phyloP scores from a whole-genome alignment of 2,113 vertebrate genomes.

The Ornithorhynchus anatinus region DNA sequence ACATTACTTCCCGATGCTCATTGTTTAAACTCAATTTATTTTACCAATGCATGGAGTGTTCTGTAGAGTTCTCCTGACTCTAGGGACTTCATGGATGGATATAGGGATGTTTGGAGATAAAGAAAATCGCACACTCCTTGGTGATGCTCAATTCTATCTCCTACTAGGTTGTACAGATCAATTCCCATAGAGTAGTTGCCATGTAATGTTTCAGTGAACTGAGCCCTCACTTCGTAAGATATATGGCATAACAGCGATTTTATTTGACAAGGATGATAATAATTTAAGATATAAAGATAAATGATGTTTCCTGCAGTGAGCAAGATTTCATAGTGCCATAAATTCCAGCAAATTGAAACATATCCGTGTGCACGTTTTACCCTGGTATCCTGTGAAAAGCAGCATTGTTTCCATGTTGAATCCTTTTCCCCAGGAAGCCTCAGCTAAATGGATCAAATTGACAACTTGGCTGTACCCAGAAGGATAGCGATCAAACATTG shows the following conservation, averaged over 20 bases:
- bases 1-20: too few relatives aligned
- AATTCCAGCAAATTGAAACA: constrained; percentile 17
- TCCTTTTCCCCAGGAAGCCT: constrained; percentile 29
- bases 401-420: not conserved
- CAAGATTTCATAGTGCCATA: not conserved
- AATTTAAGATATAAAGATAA: constrained; percentile 24
- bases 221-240: constrained; percentile 2
- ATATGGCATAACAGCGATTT: not conserved
- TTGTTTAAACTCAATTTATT: too few relatives aligned
- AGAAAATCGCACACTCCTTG: not conserved
- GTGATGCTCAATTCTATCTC: not conserved
- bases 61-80: too few relatives aligned
- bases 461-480: not conserved
- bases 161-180: constrained; percentile 4
- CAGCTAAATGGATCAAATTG: constrained; percentile 29
- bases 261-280: not conserved
- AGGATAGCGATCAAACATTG: not conserved
- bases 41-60: too few relatives aligned
- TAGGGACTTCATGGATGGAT: not conserved
- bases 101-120: not conserved
- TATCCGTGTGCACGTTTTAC: not conserved
- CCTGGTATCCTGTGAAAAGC: constrained; percentile 6
- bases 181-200: not conserved
- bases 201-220: not conserved
- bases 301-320: not conserved